Conservation (phyloP, 2,113 vertebrate species). For the Tupaia tana region DNA sequence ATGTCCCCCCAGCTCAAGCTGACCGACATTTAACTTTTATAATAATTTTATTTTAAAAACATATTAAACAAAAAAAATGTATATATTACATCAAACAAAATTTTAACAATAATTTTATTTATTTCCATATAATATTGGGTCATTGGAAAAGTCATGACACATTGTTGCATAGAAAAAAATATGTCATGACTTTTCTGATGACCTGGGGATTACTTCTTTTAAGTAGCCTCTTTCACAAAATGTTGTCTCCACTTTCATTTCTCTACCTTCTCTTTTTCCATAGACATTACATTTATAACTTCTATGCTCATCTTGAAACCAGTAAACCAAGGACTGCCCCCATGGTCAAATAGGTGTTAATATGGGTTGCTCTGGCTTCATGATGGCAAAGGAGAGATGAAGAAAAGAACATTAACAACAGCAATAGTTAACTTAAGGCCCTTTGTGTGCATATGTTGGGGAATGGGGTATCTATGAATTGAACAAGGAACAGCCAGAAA, state of each 20-base stretch:
- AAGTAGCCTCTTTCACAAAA: background rate
- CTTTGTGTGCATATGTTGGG: background rate
- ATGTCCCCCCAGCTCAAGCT: constrained; percentile 58
- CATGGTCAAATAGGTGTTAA: background rate
- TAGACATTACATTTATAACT: rapidly evolving
- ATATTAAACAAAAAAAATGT: too few species aligned
- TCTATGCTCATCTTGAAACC: background rate
- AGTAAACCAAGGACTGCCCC: background rate
- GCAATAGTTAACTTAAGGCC: rapidly evolving
- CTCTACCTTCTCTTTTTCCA: background rate
- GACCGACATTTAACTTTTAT: constrained; percentile 57
- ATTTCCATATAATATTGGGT: too few species aligned
- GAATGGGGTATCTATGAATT: too few species aligned
- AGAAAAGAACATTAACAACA: background rate
- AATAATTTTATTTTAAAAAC: too few species aligned
- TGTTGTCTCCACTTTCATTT: background rate
- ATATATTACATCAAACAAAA: too few species aligned
- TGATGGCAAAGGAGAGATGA: background rate
- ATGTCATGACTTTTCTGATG: too few species aligned
- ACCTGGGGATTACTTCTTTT: background rate
- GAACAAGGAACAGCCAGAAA: background rate
- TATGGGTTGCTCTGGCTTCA: background rate
- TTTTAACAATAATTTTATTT: too few species aligned
- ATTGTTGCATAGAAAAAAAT: too few species aligned
- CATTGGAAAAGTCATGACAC: too few species aligned